Percentiles rank a stretch among this genome's conserved stretches.
Evolutionary conservation across 2,888 invertebrate species (phyloP).

Genomic region (Octodonta nipae): DNA sequence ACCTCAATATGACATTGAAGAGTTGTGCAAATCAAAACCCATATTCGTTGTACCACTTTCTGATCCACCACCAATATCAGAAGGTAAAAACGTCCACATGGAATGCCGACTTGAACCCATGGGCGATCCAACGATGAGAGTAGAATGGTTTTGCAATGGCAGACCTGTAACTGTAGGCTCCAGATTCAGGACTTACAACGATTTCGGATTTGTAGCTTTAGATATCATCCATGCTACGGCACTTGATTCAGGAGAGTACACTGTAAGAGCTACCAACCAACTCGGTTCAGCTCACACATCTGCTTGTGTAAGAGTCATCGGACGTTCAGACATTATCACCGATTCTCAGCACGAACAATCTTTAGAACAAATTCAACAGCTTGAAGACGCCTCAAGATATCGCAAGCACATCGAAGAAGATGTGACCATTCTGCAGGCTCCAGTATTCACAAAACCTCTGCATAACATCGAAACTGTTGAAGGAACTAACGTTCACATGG

Average conservation of each 20-base stretch:
- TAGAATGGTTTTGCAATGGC: constrained; percentile 93
- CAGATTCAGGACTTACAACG: constrained; percentile 86
- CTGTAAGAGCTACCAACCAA: constrained; percentile 83
- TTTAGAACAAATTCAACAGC: constrained; percentile 77
- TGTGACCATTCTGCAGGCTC: constrained; percentile 69
- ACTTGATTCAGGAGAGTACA: constrained; percentile 92
- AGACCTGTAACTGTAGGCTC: constrained; percentile 77
- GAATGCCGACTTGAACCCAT: constrained; percentile 88
- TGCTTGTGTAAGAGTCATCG: constrained; percentile 75
- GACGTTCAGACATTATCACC: constrained; percentile 67
- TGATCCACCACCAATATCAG: constrained; percentile 71
- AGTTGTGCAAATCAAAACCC: constrained; percentile 88
- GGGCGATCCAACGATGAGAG: constrained; percentile 91
- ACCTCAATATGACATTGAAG: constrained; percentile 79
- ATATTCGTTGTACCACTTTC: constrained; percentile 80
- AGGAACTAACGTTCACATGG: constrained; percentile 82
- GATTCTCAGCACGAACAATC: constrained; percentile 88
- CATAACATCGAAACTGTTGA: constrained; percentile 84
- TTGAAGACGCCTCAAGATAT: constrained; percentile 67
- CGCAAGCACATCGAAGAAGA: constrained; percentile 64
- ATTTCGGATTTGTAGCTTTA: constrained; percentile 92
- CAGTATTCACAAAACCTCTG: constrained; percentile 73
- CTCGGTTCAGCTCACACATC: constrained; percentile 86
- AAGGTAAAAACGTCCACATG: constrained; percentile 80
- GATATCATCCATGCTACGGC: constrained; percentile 89